Percentiles rank a stretch among this genome's conserved stretches.
Evolutionary conservation across 2,797 vertebrate species (phyloP).

Genomic region (Sebastiscus tertius): DNA sequence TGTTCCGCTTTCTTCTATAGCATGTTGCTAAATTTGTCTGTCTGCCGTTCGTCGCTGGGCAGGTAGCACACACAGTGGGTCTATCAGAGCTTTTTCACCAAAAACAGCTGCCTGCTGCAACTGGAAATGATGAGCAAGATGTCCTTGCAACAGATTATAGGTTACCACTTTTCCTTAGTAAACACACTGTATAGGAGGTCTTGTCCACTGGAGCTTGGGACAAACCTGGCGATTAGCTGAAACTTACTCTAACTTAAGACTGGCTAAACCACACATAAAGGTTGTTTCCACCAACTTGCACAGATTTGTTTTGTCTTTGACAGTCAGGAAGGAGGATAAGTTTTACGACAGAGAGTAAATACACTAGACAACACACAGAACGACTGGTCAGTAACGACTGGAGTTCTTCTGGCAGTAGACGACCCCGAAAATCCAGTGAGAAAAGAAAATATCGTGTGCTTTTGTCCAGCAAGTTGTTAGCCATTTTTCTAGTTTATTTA

Average conservation of each 20-base stretch:
- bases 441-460: no score
- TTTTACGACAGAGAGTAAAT: no score
- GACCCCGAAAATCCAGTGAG: background rate
- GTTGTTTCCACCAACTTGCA: background rate
- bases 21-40: background rate
- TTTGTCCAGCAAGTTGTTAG: background rate
- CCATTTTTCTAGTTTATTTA: background rate
- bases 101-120: background rate
- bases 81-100: background rate
- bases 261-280: background rate
- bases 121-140: background rate
- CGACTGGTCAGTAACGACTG: background rate
- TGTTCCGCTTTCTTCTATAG: background rate
- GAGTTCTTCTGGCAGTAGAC: background rate
- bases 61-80: background rate
- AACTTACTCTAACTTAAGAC: no score
- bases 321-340: background rate
- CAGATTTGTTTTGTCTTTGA: background rate
- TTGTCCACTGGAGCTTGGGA: no score
- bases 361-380: rapidly evolving
- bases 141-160: no score
- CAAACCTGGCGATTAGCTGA: no score
- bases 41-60: background rate
- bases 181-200: no score
- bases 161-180: no score